Conservation (phyloP, 2,113 vertebrate genomes). For the Cavia aperea region DNA sequence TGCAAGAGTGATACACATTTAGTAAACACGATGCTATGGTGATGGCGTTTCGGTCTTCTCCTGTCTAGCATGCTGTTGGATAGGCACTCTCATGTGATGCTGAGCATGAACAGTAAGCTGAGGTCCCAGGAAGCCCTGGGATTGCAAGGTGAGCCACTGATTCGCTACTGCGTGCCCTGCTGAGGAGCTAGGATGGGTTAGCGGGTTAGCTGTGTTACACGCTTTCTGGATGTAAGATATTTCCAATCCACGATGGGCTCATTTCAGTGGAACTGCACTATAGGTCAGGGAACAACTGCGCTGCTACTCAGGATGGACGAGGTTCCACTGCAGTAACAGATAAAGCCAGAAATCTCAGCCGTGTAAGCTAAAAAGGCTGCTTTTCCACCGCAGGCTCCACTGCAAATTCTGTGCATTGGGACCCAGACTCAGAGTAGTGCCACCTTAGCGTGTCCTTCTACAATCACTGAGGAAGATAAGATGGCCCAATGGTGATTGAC, state of each 20-base stretch:
- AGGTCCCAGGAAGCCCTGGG: not conserved
- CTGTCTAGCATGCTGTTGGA: too few species aligned
- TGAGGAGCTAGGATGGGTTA: not conserved
- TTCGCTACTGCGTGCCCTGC: not conserved
- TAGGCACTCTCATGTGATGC: not conserved
- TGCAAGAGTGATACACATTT: not conserved
- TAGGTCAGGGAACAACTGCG: not conserved
- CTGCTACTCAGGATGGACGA: not conserved
- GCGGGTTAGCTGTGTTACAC: not conserved
- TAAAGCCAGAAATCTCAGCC: not conserved
- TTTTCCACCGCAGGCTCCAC: not conserved
- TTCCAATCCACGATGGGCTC: not conserved
- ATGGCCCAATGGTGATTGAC: not conserved
- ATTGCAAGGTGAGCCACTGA: not conserved
- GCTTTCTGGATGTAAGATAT: not conserved
- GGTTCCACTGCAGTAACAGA: not conserved
- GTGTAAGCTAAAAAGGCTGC: not conserved
- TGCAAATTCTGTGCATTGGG: not conserved
- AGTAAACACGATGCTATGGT: not conserved
- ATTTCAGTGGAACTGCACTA: not conserved
- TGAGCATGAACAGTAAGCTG: not conserved
- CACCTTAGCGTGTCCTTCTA: not conserved
- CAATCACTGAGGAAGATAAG: not conserved
- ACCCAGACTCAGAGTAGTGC: not conserved
- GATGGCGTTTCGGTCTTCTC: not conserved